Conservation (phyloP, 2,113 vertebrate species). For the Lota lota region DNA sequence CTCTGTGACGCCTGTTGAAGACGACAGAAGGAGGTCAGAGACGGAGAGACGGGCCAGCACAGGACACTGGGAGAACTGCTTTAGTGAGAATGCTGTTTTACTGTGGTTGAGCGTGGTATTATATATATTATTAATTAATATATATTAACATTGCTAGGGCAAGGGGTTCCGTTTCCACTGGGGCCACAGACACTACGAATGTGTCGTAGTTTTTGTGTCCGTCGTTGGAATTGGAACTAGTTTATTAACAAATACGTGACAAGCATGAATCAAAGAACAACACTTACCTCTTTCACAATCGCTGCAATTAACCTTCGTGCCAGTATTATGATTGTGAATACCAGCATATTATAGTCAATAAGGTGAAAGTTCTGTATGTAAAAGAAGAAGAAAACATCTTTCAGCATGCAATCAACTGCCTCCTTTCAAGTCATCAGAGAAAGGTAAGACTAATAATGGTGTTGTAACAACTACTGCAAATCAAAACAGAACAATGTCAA, state of each 20-base stretch:
- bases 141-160: too few species aligned
- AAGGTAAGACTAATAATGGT: neutral
- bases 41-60: neutral
- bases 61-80: too few species aligned
- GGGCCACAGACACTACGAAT: too few species aligned
- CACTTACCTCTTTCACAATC: constrained; percentile 92
- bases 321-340: constrained; percentile 90
- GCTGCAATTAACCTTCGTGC: constrained; percentile 91
- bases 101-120: too few species aligned
- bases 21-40: neutral
- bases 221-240: too few species aligned
- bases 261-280: neutral
- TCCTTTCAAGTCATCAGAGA: neutral
- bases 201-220: too few species aligned
- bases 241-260: too few species aligned
- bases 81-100: too few species aligned
- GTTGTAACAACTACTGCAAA: neutral
- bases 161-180: too few species aligned
- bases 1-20: constrained; percentile 88
- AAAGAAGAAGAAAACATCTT: constrained; percentile 30
- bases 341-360: constrained; percentile 98
- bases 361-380: constrained; percentile 91
- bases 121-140: too few species aligned
- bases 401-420: too few species aligned
- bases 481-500: neutral